Base-by-base conservation (phyloP, 2,888 invertebrate species). In the Calliopum simillimum region DNA sequence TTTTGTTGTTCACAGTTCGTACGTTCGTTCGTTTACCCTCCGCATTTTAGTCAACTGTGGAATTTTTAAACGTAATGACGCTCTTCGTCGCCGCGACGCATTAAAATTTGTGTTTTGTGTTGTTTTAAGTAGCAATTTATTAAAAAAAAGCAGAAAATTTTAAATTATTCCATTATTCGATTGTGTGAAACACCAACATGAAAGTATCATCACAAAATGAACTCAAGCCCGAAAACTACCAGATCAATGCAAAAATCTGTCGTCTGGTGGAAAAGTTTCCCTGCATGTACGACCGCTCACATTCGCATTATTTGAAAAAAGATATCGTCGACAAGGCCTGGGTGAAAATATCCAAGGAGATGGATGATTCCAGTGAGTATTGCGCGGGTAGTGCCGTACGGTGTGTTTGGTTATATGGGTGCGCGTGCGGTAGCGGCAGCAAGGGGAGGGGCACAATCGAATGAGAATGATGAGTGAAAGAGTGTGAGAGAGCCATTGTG, bases 261-360 rank as follows among this genome's bases (percentile, higher is more conserved):
- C 79, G 81, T 1, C 69, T 85, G 47, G 83, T 84, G 43, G 76
- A 80, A 49, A 73, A 75, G 49, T 77, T 82, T 75, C 81, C 84
- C 2, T 85, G 83, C 69, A 82, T 84, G 76, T 84, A 83, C 70
- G 84, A 84, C 76, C 83, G 84, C 16, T 80, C 81, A 19, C 77
- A 81, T 72, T 73, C 77, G 2, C 75, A 78, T 59, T 84, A 82
- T 72, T 75, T 81, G 69, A 80, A 79, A 49, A 84, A 84, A 59
- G 80, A 83, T 13, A 76, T 77, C 23, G 79, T 83, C 56, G 81
- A 83, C 43, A 77, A 76, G 44, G 84, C 82, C 41, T 84, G 84
- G 84, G 77, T 78, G 25, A 76, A 79, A 43, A 84, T 84, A 56
- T 76, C 84, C n/a, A 79, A 76, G 62, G 75, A 82, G 69, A 79